These are phyloP conservation scores for Drymodes brunneopygia DNA, from an alignment of 2,113 vertebrate genomes.

Conservation along the genomic window DNA sequence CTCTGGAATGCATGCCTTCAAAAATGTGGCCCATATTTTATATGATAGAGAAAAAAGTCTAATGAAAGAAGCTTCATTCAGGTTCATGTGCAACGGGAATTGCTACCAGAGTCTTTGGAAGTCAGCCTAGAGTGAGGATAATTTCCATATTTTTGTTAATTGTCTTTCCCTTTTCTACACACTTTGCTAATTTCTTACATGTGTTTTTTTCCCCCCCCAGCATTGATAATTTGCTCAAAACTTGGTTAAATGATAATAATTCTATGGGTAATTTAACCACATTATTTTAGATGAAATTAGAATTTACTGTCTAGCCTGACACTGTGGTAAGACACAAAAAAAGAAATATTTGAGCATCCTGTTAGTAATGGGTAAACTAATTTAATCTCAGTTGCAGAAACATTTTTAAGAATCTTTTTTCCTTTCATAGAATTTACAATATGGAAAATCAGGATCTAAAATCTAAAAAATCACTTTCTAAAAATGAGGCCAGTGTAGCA, in stretches of 20 bases:
- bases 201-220: fast-evolving
- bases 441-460: not conserved
- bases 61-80: not conserved
- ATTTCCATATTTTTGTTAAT: not conserved
- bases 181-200: not conserved
- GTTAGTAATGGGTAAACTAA: not conserved
- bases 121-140: not conserved
- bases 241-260: not conserved
- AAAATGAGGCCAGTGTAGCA: not conserved
- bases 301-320: not conserved
- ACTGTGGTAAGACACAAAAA: not conserved
- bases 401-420: not conserved
- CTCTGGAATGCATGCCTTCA: not conserved
- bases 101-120: not conserved
- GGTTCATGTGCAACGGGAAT: not conserved
- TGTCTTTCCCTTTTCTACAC: not conserved
- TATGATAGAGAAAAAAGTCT: not conserved
- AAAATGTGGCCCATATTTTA: not conserved
- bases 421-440: not conserved
- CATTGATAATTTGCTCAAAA: not conserved
- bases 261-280: not conserved
- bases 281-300: constrained; percentile 20
- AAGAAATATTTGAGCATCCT: not conserved
- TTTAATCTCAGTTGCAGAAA: constrained; percentile 12
- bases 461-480: not conserved